Conservation (phyloP, 2,797 vertebrate species). For the Garrulus glandarius region DNA sequence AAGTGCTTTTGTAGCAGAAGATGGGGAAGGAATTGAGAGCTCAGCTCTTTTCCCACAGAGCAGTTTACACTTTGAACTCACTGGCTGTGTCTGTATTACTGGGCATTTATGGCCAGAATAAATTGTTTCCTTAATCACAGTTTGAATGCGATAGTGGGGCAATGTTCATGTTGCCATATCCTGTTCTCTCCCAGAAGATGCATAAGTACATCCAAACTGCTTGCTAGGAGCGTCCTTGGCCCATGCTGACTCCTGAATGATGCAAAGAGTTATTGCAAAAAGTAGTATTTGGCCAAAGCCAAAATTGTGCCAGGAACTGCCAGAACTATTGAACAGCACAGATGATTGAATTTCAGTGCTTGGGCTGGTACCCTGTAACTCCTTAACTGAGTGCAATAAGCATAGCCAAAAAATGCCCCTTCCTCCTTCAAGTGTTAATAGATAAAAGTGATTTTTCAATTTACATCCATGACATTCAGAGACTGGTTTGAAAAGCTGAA, state of each 20-base stretch:
- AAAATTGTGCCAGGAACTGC: not conserved
- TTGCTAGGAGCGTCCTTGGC: not conserved
- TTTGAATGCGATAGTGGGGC: not conserved
- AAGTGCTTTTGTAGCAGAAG: not conserved
- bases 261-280: not conserved
- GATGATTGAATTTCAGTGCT: not conserved
- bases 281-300: not conserved
- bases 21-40: not conserved
- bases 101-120: not conserved
- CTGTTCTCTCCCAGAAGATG: not conserved
- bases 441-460: slow-evolving; percentile 15
- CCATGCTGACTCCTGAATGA: not conserved
- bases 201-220: not conserved
- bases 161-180: not conserved
- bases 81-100: not conserved
- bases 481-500: not conserved
- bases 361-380: not conserved
- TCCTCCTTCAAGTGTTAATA: not conserved
- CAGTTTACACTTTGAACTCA: not conserved
- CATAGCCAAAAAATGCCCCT: not conserved
- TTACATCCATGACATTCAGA: not conserved
- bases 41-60: not conserved
- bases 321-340: not conserved
- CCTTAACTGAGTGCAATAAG: not conserved
- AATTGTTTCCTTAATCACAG: not conserved